A percentile compares a stretch with the other conserved stretches of the same genome.
phyloP scores from a whole-genome alignment of 1,140 invertebrate species.

The Chlorops oryzae region DNA sequence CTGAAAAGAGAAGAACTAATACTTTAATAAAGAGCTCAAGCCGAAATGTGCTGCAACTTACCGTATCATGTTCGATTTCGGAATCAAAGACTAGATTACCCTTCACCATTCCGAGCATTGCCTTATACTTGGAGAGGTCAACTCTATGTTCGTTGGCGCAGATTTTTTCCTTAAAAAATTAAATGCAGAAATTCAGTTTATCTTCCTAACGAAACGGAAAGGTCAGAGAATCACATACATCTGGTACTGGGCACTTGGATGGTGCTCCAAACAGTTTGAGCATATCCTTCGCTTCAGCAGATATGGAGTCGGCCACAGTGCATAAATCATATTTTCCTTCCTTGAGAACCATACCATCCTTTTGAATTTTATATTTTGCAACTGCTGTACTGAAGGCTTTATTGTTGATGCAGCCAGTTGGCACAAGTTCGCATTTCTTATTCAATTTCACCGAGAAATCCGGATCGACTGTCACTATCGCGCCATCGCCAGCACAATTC shows the following conservation, averaged over 20 bases:
- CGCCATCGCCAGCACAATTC: slow-evolving; percentile 36
- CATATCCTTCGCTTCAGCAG: slow-evolving; percentile 36
- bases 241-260: slow-evolving; percentile 33
- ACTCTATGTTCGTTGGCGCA: slow-evolving; percentile 36
- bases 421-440: slow-evolving; percentile 43
- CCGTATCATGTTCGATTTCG: slow-evolving; percentile 41
- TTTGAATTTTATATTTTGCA: slow-evolving; percentile 36
- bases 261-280: slow-evolving; percentile 40
- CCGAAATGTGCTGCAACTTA: too few relatives aligned
- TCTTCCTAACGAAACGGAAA: neutral
- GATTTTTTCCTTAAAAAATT: slow-evolving; percentile 30
- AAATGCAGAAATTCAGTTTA: neutral
- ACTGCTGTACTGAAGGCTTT: slow-evolving; percentile 36
- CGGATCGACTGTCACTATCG: slow-evolving; percentile 28
- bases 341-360: slow-evolving; percentile 38
- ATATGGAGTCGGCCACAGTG: slow-evolving; percentile 27
- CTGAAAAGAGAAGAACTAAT: slow-evolving; percentile 16
- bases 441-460: slow-evolving; percentile 37
- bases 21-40: neutral
- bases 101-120: slow-evolving; percentile 37
- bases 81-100: slow-evolving; percentile 36
- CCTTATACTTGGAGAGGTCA: slow-evolving; percentile 41
- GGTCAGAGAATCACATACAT: slow-evolving; percentile 14
- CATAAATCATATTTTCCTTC: slow-evolving; percentile 43
- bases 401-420: slow-evolving; percentile 33